Base-by-base conservation (phyloP, 2,797 vertebrate species). In the Enteromius unitaeniatus region DNA sequence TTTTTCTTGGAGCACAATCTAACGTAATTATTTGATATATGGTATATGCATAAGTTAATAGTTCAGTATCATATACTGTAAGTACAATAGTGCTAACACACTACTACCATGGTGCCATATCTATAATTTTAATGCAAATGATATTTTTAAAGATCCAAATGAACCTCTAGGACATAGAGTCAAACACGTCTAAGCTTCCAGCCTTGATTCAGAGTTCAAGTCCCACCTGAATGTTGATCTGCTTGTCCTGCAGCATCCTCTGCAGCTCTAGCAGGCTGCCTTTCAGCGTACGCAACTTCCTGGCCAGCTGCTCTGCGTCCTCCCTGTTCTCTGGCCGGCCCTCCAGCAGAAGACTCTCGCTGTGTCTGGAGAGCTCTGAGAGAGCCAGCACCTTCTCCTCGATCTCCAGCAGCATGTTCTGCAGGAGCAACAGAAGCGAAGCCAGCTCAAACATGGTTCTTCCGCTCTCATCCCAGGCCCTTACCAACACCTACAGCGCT, bases 391-490 rank as follows among this genome's bases (percentile, higher is more conserved):
- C 97, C 87, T 99, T 99, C 93, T 96, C 96, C 85, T 99, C 97
- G n/a, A 99, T 99, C 91, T 99, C 97, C 93, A 96, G 94, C 89
- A 99, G 94, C 97, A 99, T 98, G 90, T 97, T 97, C 98, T 99
- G 94, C 37, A 95, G 93, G 34, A 94, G 93, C 90, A 94, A 91
- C 91, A 96, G 93, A 53, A 96, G 91, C 90, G 93, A 96, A 13
- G 93, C 93, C 89, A 95, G 92, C 89, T 95, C 95, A 95, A 94
- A 95, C 94, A 94, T 95, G 68, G n/a, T 87, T 84, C 53, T 84
- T 84, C 62, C 51, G 81, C 55, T 85, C 64, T 93, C 93, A 93
- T 93, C 91, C 86, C 91, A 84, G 81, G 83, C 89, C 88, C 88
- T 84, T 81, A 8, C 82, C 84, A 81, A 88, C 87, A 83, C 49